Evolutionary conservation across 2,888 invertebrate genomes (phyloP), one percentile per base, ranked within the genome.

Genomic region (Syritta pipiens): DNA sequence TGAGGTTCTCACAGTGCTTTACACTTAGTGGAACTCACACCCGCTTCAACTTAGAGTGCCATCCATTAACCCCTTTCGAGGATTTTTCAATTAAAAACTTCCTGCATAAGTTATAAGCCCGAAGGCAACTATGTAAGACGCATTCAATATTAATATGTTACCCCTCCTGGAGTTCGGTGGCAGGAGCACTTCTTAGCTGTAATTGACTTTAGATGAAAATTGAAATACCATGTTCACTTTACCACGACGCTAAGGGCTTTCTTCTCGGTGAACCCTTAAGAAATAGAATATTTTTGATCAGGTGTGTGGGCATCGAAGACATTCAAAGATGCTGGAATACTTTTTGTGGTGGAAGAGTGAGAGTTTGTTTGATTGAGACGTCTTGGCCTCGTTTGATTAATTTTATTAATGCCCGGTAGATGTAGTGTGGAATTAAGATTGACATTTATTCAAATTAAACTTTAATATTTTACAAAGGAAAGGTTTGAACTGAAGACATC

Each of bases 191-290:
- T 57, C 49, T 59, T 68, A 22, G 22, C 6, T 22, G 26, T 65
- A 77, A 65, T 72, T 86, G 87, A 85, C 86, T 88, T 87, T 85
- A 86, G 86, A 85, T 85, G 85, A 84, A 87, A 87, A 88, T 88
- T 88, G 88, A 88, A 88, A 87, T 88, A 83, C 82, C 86, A 83
- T 88, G 88, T 88, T 86, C 85, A 71, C 68, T 83, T 77, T 79
- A 81, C 72, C 82, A 82, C 84, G 51, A 59, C 48, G n/a, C n/a
- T n/a, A n/a, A n/a, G n/a, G n/a, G n/a, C n/a, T n/a, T n/a, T n/a
- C n/a, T n/a, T n/a, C n/a, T n/a, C n/a, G n/a, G n/a, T n/a, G n/a
- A n/a, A n/a, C 30, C 20, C 20, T 51, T 20, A 51, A 51, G 51
- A 19, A 49, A n/a, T 4, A 1, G 12, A 40, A 49, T 6, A 48